A percentile compares a stretch with the other conserved stretches of the same genome.
These are phyloP conservation scores for Gymnoscopelus braueri DNA, from an alignment of 2,797 vertebrate genomes.

Conservation along the genomic window DNA sequence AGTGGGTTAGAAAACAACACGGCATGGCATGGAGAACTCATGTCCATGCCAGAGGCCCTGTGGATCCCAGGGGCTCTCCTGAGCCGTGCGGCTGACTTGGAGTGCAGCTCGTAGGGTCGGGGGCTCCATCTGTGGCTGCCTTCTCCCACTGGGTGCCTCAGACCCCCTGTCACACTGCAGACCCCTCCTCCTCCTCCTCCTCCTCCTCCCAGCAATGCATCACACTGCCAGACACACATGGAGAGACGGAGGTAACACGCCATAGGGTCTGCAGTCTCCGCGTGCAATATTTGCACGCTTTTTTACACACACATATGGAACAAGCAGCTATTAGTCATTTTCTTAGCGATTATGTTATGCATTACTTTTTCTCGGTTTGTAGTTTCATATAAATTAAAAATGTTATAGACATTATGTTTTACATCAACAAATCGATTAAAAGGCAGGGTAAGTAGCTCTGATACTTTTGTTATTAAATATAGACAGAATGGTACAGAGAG, in stretches of 20 bases:
- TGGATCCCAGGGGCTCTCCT: conserved; percentile 66
- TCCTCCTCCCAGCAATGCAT: conserved; percentile 3
- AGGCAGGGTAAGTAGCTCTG: too few relatives aligned
- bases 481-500: too few relatives aligned
- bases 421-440: too few relatives aligned
- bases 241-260: conserved; percentile 19
- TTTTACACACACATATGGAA: too few relatives aligned
- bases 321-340: too few relatives aligned
- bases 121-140: conserved; percentile 75
- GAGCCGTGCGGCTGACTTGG: conserved; percentile 73
- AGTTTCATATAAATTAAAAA: too few relatives aligned
- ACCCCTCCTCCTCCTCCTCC: neutral
- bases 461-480: too few relatives aligned
- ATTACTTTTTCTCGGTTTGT: too few relatives aligned
- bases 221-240: neutral
- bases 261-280: neutral
- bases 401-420: too few relatives aligned
- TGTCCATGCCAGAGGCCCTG: conserved; percentile 61
- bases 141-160: conserved; percentile 65
- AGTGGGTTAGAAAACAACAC: too few relatives aligned
- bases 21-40: conserved; percentile 38
- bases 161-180: conserved; percentile 31
- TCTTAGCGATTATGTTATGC: too few relatives aligned
- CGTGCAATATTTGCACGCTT: too few relatives aligned
- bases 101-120: conserved; percentile 66